Evolutionary conservation across 2,797 vertebrate genomes (phyloP).

Genomic region (Coregonus ussuriensis): DNA sequence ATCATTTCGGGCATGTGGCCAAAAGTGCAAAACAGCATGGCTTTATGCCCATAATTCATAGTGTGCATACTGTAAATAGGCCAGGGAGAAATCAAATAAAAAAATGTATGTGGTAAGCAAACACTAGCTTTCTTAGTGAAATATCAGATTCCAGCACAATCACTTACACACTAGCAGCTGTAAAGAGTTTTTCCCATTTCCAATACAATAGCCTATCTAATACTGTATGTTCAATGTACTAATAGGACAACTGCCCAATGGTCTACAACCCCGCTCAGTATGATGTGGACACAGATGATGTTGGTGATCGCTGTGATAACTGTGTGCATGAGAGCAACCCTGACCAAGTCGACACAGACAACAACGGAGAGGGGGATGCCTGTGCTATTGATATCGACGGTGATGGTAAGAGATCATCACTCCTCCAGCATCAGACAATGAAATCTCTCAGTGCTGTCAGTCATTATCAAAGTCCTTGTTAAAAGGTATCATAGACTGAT

Average conservation of each 20-base stretch:
- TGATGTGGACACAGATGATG: constrained; percentile 92
- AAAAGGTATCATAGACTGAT: constrained; percentile 21
- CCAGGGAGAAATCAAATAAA: not conserved
- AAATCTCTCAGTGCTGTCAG: not conserved
- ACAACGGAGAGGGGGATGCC: constrained; percentile 95
- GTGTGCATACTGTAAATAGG: constrained; percentile 57
- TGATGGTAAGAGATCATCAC: constrained; percentile 81
- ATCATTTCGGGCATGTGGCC: constrained; percentile 49
- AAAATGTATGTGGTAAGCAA: constrained; percentile 48
- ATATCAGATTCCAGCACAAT: constrained; percentile 34
- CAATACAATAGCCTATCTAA: too few relatives aligned
- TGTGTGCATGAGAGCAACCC: constrained; percentile 95
- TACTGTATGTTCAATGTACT: not conserved
- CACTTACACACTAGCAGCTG: too few relatives aligned
- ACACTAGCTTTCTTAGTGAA: constrained; percentile 49
- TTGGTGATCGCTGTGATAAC: constrained; percentile 97
- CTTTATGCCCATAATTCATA: constrained; percentile 61
- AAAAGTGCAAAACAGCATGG: constrained; percentile 26
- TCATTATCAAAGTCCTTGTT: not conserved
- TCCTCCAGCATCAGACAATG: not conserved
- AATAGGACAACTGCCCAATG: constrained; percentile 95
- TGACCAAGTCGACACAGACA: constrained; percentile 95
- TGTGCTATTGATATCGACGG: constrained; percentile 97
- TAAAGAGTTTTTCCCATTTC: too few relatives aligned
- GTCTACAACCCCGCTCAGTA: constrained; percentile 95